Conservation (phyloP, 2,797 vertebrate species). For the Leucoraja ocellata region DNA sequence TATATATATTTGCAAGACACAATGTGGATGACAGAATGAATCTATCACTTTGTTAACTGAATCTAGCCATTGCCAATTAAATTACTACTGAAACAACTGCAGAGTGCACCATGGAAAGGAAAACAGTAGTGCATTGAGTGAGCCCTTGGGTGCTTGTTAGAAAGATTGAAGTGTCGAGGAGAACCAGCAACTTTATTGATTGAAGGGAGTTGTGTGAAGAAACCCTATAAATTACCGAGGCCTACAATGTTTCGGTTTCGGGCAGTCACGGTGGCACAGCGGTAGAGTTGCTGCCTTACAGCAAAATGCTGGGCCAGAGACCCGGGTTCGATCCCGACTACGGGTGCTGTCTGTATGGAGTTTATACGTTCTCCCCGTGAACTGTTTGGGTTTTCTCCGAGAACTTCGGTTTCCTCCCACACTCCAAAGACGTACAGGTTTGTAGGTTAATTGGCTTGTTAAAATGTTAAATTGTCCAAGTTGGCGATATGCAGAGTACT, state of each 20-base stretch:
- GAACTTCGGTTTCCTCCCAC: no score
- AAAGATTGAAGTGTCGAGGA: background rate
- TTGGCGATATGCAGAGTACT: no score
- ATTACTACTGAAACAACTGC: background rate
- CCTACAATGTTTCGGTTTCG: background rate
- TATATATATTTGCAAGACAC: background rate
- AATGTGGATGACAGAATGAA: background rate
- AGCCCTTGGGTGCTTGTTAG: background rate
- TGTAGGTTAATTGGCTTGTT: no score
- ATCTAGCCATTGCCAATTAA: slow-evolving; percentile 2
- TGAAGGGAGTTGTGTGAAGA: slow-evolving; percentile 12
- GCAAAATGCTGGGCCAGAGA: no score
- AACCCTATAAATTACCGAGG: background rate
- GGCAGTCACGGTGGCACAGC: no score
- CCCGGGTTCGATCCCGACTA: no score
- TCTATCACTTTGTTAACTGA: background rate
- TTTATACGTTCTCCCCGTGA: no score
- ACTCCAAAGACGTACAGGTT: no score
- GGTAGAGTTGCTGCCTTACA: no score
- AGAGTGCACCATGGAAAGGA: background rate
- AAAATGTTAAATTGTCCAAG: no score
- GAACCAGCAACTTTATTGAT: background rate
- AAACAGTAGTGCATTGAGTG: background rate
- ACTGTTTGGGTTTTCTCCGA: no score
- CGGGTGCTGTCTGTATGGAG: no score